Base-by-base conservation (phyloP, 1,140 invertebrate species). In the Drosophila mayri region DNA sequence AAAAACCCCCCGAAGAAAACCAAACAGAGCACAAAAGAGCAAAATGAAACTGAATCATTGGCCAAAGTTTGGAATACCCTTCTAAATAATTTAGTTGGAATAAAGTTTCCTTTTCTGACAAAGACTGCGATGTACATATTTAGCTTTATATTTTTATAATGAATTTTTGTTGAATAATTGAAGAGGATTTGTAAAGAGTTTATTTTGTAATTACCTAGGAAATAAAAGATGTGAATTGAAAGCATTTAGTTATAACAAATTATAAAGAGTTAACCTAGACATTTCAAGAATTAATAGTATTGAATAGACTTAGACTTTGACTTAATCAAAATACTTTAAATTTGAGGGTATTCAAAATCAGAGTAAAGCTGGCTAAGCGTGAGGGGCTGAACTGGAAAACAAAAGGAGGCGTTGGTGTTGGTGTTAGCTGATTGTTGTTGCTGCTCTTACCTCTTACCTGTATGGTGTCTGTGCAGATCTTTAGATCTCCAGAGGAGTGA, bases 381-480 rank as follows among this genome's bases (percentile, higher is more conserved):
- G 85, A 90, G 85, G 86, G 70, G 86, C 81, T 79, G 85, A 71
- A 16, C 81, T 77, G 40, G 64, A 79, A 81, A 90, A 90, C 86
- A 90, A 90, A 90, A 90, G 81, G 85, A 90, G 85, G 85, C 85
- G 85, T 90, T 90, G 86, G 85, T 90, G 79, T 81, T 90, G 84
- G 85, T 90, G 85, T 90, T 90, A 79, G 74, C 85, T 60, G 86
- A 90, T 90, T 90, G 84, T 84, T 78, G 72, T 80, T 61, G 72
- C 32, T 61, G 72, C 38, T 77, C 35, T 67, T 86, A 86, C 82
- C 83, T 82, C 79, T 72, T 72, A 79, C 64, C 64, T 78, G 68
- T 70, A 77, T 49, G 62, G 61, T 67, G 65, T 46, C 65, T 68
- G 65, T 28, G 62, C 20, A 55, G 65, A 68, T 68, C 65, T 52